Evolutionary conservation across 1,140 invertebrate genomes (phyloP).

Genomic region (Ectropis grisescens): DNA sequence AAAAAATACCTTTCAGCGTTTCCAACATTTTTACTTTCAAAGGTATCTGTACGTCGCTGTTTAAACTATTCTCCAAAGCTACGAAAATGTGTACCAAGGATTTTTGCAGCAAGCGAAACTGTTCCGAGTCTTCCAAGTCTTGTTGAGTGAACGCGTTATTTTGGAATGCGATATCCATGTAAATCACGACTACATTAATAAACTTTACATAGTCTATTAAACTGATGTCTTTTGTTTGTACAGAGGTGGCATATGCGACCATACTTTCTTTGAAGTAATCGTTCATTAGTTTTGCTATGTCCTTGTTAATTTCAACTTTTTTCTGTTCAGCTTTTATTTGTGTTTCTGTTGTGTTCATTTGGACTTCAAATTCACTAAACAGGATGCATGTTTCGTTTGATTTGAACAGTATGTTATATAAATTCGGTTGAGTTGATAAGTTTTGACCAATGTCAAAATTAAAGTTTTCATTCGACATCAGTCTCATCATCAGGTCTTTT

Average conservation of each 20-base stretch:
- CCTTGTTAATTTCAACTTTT: constrained; percentile 20
- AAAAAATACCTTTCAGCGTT: constrained; percentile 22
- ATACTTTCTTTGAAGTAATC: constrained; percentile 17
- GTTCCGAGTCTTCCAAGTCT: constrained; percentile 10
- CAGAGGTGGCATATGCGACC: too few relatives aligned
- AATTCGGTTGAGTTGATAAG: too few relatives aligned
- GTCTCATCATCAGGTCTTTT: constrained; percentile 26
- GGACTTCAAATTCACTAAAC: constrained; percentile 44
- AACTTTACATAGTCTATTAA: constrained; percentile 23
- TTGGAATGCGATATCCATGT: constrained; percentile 26
- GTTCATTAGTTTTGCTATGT: constrained; percentile 18
- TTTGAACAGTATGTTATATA: constrained; percentile 32
- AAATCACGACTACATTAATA: constrained; percentile 21
- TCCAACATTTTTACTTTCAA: constrained; percentile 28
- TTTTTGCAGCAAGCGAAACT: constrained; percentile 18
- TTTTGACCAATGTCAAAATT: too few relatives aligned
- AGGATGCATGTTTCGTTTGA: constrained; percentile 37
- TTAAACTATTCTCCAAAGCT: constrained; percentile 17
- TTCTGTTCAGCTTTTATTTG: constrained; percentile 1
- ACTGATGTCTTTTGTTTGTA: constrained; percentile 11
- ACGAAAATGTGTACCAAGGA: constrained; percentile 21
- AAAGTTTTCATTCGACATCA: constrained; percentile 41
- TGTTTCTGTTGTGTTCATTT: not conserved
- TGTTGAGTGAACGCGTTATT: constrained; percentile 10
- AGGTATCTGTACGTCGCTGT: constrained; percentile 19